Base-by-base conservation (phyloP, 2,113 vertebrate species). In the Dipodomys spectabilis region DNA sequence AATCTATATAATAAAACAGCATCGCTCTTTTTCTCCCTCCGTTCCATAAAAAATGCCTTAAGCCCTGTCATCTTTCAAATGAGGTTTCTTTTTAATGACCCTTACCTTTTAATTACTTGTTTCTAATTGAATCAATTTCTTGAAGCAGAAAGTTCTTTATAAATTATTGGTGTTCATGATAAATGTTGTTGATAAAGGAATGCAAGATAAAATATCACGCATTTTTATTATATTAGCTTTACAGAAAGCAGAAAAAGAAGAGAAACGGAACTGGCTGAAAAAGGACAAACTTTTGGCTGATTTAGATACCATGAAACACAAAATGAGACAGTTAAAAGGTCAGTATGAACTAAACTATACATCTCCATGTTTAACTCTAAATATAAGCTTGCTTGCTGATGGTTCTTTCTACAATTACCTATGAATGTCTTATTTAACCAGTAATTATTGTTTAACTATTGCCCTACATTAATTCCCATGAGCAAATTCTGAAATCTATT, bases 321-420 rank as follows among this genome's bases (percentile, higher is more conserved):
- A 95, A 95, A 95, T 96, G 92, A 98, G 97, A 92, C 97, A 97
- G 65, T 85, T 97, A 60, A 96, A 97, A 94, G 84, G 90, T 77
- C 82, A 88, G 84, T 77, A n/a, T 88, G 23, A 32, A 9, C 22
- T 57, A 32, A 44, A 65, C 32, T 80, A 72, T 16, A 7, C 8
- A 20, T 65, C 9, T 27, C 20, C 7, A 16, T 71, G 13, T 65
- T 92, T 90, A 88, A 86, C 73, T 91, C 60, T 64, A 82, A 82
- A 32, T 49, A 13, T 84, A 74, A 53, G 32, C 39, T 73, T 39
- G 86, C 30, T 68, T 92, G 13, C 22, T 49, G n/a, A 44, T 35
- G 77, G 23, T 28, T 90, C 49, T 89, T 95, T 94, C 39, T 83
- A 49, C 57, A 20, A 12, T 25, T 81, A 74, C 49, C 75, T 85